Evolutionary conservation across 2,888 invertebrate genomes (phyloP).

Genomic region (Orthosia cruda): DNA sequence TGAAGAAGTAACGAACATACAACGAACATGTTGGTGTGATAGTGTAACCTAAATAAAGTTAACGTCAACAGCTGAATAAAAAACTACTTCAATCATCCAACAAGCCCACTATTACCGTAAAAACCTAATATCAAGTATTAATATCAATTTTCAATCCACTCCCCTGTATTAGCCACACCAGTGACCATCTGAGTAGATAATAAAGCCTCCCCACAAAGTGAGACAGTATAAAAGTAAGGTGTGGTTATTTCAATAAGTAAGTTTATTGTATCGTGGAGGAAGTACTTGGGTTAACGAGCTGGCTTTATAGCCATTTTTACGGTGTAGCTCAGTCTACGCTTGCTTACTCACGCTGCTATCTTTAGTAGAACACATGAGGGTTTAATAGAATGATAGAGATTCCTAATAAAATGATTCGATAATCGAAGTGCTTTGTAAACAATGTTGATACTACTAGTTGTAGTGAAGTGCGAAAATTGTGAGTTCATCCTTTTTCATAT

Average conservation of each 20-base stretch:
- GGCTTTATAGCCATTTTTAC: conserved; percentile 83
- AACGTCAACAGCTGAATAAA: conserved; percentile 1
- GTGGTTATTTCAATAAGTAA: conserved; percentile 85
- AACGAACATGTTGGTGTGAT: no score
- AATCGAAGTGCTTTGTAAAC: conserved; percentile 53
- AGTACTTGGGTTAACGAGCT: conserved; percentile 83
- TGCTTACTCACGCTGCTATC: conserved; percentile 74
- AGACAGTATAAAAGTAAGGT: conserved; percentile 71
- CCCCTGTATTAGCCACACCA: conserved; percentile 26
- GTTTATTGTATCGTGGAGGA: conserved; percentile 83
- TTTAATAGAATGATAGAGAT: conserved; percentile 68
- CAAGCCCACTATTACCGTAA: neutral
- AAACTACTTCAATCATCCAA: conserved; percentile 12
- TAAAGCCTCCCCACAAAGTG: conserved; percentile 65
- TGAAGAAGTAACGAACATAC: no score
- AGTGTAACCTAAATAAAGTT: neutral
- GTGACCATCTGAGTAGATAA: conserved; percentile 59
- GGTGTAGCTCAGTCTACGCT: conserved; percentile 71
- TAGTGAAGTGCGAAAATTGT: neutral
- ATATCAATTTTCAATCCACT: conserved; percentile 63
- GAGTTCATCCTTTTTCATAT: no score
- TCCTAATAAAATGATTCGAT: conserved; percentile 57
- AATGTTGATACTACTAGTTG: conserved; percentile 15
- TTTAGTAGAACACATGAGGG: conserved; percentile 65
- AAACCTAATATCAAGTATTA: conserved; percentile 26